Base-by-base conservation (phyloP, 2,797 vertebrate genomes). In the Lepilemur ruficaudatus region DNA sequence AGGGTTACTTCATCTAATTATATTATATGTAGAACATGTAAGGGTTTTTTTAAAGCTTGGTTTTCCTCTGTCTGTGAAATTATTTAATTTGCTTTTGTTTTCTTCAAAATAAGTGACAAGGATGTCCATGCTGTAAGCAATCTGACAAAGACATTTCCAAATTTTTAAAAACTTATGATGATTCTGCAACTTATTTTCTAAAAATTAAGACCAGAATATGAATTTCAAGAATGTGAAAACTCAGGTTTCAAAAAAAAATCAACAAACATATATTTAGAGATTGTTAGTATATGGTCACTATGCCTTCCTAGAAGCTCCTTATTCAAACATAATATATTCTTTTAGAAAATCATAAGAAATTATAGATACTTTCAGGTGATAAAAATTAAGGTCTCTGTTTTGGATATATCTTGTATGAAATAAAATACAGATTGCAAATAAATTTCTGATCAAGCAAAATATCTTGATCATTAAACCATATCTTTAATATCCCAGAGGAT, bases 71-170 rank as follows among this genome's bases (percentile, higher is more conserved):
- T 48, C 14, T 59, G 6, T 48, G 30, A 95, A 93, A 91, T 75
- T 79, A 67, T 61, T 73, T 72, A 75, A 76, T 88, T 87, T 93
- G 65, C 22, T 88, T 80, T 95, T 65, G 75, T 88, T 76, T 48
- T 81, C 4, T 30, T 50, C 28, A 57, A 28, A 79, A 83, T 81
- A 82, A 92, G 23, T 82, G 17, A 89, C 30, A 92, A 76, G 55
- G 23, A 55, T 73, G 7, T 14, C 20, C 72, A 46, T 30, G 35
- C 46, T 80, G 91, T 41, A 55, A 83, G 1, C 12, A 95, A 73
- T 87, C 30, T 94, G 20, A 30, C 13, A 94, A 92, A 86, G 3
- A 32, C 8, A 8, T 41, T 88, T 83, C 86, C 17, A 52, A 52
- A 18, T 52, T 52, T 52, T 20, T 52, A 20, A 52, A 52, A 52